Conservation (phyloP, 1,140 invertebrate species). For the Trichomalopsis sarcophagae region DNA sequence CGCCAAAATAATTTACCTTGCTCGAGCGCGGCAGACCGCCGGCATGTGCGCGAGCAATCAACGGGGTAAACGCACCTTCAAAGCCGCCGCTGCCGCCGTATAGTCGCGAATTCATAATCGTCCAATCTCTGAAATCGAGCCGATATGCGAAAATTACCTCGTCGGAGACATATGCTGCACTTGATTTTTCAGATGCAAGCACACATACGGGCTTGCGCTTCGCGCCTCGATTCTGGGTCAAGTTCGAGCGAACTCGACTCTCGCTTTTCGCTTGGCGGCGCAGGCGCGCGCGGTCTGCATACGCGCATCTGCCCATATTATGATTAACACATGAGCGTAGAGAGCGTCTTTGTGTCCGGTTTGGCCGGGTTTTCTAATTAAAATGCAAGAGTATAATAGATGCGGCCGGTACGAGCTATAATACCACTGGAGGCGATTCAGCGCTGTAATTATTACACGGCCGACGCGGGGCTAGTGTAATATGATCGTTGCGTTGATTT, state of each 20-base stretch:
- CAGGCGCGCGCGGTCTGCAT: no score
- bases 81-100: background rate
- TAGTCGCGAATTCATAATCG: background rate
- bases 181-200: no score
- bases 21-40: background rate
- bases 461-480: no score
- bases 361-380: no score
- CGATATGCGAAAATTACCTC: background rate
- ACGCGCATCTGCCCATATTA: no score
- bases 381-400: no score
- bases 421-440: no score
- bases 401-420: no score
- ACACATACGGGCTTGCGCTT: background rate
- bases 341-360: background rate
- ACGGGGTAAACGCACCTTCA: conserved; percentile 17
- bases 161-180: no score
- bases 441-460: no score
- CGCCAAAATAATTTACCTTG: conserved; percentile 30
- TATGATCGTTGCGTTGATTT: no score
- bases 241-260: background rate
- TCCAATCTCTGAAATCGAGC: background rate
- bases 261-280: background rate
- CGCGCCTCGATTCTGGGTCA: conserved; percentile 7
- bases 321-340: no score
- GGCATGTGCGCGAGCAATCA: background rate